Evolutionary conservation across 2,888 invertebrate genomes (phyloP), one percentile per base, ranked within the genome.

Genomic region (Lycaena phlaeas): DNA sequence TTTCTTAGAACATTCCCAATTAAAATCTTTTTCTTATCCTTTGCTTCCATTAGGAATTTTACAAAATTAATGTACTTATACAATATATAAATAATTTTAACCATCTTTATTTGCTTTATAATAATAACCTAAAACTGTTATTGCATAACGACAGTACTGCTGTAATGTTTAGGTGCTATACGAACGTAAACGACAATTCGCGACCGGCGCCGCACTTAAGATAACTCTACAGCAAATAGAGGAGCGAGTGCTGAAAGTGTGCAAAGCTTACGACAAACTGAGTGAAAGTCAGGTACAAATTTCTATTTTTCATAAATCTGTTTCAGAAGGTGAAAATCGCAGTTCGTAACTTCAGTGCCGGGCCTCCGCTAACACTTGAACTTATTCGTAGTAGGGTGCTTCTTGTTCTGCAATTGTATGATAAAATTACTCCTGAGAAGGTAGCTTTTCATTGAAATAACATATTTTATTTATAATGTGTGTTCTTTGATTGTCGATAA

Each of bases 351-450:
- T 94, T 91, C 88, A 90, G 92, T 76, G 81, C 77, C 53, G 91
- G 90, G 64, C 87, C 90, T 53, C 95, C 95, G 52, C 86, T 95
- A 63, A 87, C 93, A 51, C 86, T 96, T 73, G 92, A 93, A 64
- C 87, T 93, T 63, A 93, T 97, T 76, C 82, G 88, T 69, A 92
- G 95, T 72, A 89, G 99, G 72, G 96, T 98, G 54, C 85, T 97
- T 62, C 92, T 99, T 81, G 96, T 98, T 53, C 91, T 99, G 64
- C 94, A 94, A 87, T 91, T 98, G 57, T 99, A 96, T 88, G 99
- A 99, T 88, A 99, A 99, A 91, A 88, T 98, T 85, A 90, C 93
- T 68, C 91, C 95, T 56, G 88, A 90, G 61, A 95, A 97, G 95
- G 97, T 98, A 93, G 85, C 56, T 34, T 27, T 38, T 11, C n/a